A percentile compares a stretch with the other conserved stretches of the same genome.
Evolutionary conservation across 2,113 vertebrate species (phyloP).

Genomic region (Bos indicus): DNA sequence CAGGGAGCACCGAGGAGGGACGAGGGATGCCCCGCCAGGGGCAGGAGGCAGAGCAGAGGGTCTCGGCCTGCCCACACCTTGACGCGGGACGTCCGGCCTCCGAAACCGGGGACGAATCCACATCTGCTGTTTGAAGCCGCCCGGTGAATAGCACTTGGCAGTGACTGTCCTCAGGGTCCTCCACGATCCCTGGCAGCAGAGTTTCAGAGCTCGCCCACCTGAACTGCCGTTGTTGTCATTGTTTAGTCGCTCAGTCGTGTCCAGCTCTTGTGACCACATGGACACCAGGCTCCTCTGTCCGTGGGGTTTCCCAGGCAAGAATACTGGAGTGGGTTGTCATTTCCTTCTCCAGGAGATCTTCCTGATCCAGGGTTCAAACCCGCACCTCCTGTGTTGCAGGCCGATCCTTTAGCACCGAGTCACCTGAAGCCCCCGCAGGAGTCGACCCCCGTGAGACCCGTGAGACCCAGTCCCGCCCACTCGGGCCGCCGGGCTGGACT

Average conservation of each 20-base stretch:
- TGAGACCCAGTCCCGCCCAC: rapidly evolving
- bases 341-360: not conserved
- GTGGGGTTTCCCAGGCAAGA: not conserved
- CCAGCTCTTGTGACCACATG: not conserved
- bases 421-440: not conserved
- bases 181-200: rapidly evolving
- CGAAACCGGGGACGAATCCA: rapidly evolving
- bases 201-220: rapidly evolving
- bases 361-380: not conserved
- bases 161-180: rapidly evolving
- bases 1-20: rapidly evolving
- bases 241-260: not conserved
- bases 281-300: not conserved
- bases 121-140: rapidly evolving
- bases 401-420: not conserved
- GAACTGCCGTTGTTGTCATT: rapidly evolving
- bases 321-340: not conserved
- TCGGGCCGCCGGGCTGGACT: rapidly evolving
- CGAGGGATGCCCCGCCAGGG: rapidly evolving
- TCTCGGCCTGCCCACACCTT: not conserved
- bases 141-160: rapidly evolving
- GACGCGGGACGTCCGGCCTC: rapidly evolving
- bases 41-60: not conserved
- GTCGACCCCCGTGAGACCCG: no score
- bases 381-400: not conserved